Percentiles rank a stretch among this genome's conserved stretches.
Evolutionary conservation across 2,888 invertebrate genomes (phyloP).

Genomic region (Ryuthela nishihirai): DNA sequence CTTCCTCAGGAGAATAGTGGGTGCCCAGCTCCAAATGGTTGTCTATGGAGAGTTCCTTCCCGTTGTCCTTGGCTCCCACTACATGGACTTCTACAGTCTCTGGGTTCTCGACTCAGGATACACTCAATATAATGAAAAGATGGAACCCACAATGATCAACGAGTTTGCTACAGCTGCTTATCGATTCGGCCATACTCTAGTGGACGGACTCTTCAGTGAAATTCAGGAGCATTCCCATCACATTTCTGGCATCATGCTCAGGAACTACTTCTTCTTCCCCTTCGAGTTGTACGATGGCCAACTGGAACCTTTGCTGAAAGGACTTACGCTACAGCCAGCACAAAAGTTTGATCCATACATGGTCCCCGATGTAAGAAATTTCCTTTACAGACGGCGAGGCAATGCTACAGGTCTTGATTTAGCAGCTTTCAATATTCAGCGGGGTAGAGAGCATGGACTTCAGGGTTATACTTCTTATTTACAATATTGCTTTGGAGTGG

Average conservation of each 20-base stretch:
- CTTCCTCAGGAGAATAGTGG: slow-evolving; percentile 48
- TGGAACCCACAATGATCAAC: slow-evolving; percentile 76
- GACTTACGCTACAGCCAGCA: slow-evolving; percentile 52
- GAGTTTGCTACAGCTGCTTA: slow-evolving; percentile 80
- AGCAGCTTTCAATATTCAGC: slow-evolving; percentile 71
- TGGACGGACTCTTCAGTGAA: slow-evolving; percentile 76
- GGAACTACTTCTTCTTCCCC: slow-evolving; percentile 40
- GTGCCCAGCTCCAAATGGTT: slow-evolving; percentile 55
- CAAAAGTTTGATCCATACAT: slow-evolving; percentile 55
- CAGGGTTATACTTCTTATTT: slow-evolving; percentile 73
- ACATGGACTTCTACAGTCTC: slow-evolving; percentile 42
- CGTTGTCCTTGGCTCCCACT: slow-evolving; percentile 63
- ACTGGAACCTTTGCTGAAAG: slow-evolving; percentile 53
- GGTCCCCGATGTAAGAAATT: slow-evolving; percentile 51
- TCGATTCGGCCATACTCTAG: slow-evolving; percentile 51
- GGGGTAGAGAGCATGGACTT: slow-evolving; percentile 73
- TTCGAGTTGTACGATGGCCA: slow-evolving; percentile 45
- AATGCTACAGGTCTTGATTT: slow-evolving; percentile 77
- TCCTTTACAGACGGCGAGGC: slow-evolving; percentile 76
- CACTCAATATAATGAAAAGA: slow-evolving; percentile 59
- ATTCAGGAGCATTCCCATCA: slow-evolving; percentile 68
- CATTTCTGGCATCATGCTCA: slow-evolving; percentile 59
- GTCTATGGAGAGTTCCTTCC: slow-evolving; percentile 59
- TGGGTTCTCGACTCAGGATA: slow-evolving; percentile 66
- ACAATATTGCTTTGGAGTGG: slow-evolving; percentile 64